phyloP scores from a whole-genome alignment of 1,140 invertebrate genomes.

The Bombus sibiricus region DNA sequence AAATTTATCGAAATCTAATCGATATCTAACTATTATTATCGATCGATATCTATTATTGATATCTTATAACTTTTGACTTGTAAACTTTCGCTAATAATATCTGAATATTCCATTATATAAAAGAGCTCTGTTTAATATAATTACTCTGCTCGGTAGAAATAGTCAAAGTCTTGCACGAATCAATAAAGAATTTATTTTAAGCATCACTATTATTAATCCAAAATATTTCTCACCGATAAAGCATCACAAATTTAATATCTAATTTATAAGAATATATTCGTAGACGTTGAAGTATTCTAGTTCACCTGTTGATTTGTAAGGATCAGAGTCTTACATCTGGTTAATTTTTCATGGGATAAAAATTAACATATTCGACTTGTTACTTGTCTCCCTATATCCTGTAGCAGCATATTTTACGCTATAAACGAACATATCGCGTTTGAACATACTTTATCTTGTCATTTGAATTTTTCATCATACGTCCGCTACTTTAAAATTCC shows the following conservation, averaged over 20 bases:
- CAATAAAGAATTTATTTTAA: too few relatives aligned
- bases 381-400: not conserved
- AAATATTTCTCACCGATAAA: not conserved
- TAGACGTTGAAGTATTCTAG: not conserved
- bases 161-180: too few relatives aligned
- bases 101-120: too few relatives aligned
- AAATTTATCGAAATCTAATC: too few relatives aligned
- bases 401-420: not conserved
- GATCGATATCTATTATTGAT: too few relatives aligned
- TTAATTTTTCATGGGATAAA: not conserved
- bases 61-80: too few relatives aligned
- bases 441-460: not conserved
- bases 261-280: not conserved
- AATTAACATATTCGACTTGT: not conserved
- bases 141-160: too few relatives aligned
- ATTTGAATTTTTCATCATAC: conserved; percentile 18
- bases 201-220: too few relatives aligned
- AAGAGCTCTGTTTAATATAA: too few relatives aligned
- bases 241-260: not conserved
- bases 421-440: not conserved
- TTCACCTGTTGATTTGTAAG: not conserved
- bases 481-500: not conserved
- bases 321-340: not conserved
- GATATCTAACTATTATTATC: too few relatives aligned
- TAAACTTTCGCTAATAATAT: too few relatives aligned